Evolutionary conservation across 2,797 vertebrate genomes (phyloP).

Genomic region (Peromyscus aztecus): DNA sequence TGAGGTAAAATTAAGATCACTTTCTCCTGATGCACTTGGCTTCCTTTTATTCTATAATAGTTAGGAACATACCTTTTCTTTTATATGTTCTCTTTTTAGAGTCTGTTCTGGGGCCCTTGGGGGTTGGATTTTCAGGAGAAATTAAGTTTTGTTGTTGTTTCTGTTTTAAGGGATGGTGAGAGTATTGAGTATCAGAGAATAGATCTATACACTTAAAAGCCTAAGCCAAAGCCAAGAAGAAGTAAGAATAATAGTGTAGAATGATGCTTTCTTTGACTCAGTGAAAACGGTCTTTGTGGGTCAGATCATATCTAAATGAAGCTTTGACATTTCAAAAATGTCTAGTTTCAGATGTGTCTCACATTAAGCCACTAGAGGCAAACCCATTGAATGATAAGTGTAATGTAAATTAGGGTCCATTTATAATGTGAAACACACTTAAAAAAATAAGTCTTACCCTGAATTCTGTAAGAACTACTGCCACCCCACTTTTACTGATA

Average conservation of each 20-base stretch:
- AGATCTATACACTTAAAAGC: neutral
- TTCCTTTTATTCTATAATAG: neutral
- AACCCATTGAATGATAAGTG: constrained; percentile 54
- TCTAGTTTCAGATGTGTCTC: constrained; percentile 54
- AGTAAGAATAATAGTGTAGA: neutral
- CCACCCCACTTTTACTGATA: neutral
- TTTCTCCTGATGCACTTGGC: neutral
- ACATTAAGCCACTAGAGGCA: constrained; percentile 32
- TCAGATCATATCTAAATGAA: constrained; percentile 62
- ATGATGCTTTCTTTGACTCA: constrained; percentile 27
- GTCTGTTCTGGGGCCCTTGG: neutral
- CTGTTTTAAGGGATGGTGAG: neutral
- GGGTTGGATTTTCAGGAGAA: neutral
- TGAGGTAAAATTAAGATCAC: neutral
- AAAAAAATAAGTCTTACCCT: constrained; percentile 29
- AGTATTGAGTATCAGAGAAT: neutral
- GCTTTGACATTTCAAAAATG: constrained; percentile 57
- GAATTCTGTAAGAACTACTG: neutral
- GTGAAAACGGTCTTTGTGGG: constrained; percentile 21
- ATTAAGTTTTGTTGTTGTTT: neutral
- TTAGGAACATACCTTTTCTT: constrained; percentile 6
- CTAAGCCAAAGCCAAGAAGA: neutral
- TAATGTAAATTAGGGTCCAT: constrained; percentile 20
- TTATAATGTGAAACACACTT: constrained; percentile 36
- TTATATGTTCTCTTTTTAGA: neutral